Base-by-base conservation (phyloP, 2,113 vertebrate species). In the Parus major region DNA sequence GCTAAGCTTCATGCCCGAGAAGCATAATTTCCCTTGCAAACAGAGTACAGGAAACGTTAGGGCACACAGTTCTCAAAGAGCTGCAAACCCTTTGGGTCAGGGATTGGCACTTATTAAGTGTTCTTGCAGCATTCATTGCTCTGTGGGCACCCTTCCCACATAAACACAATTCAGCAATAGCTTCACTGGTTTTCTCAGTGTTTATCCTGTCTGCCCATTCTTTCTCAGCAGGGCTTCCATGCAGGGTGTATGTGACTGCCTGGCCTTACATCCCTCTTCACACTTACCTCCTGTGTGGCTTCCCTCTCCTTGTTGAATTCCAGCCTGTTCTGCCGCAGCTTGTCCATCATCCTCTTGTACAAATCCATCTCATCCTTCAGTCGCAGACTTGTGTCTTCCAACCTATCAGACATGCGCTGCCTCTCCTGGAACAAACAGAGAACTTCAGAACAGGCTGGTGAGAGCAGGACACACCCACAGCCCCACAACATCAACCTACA, bases 321-420 rank as follows among this genome's bases (percentile, higher is more conserved):
- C 2, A 98, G 97, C 50, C 99, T 97, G 97, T 98, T 99, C 97
- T 99, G 98, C n/a, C 98, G 96, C 96, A 99, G 97, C 96, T 99
- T 99, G 95, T 99, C 99, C 99, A 99, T 99, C 99, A 99, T 98
- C 89, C 99, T 99, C 95, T 98, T 99, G 97, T 99, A 99, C 82
- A 99, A 96, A 92, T 99, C 99, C 98, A 99, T 99, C 97, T 99
- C 99, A 4, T 99, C 99, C 97, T 98, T 99, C 89, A 99, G 98
- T 10, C 99, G 97, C 89, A 99, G 97, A 56, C 98, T 99, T 4
- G 99, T 99, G 97, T 99, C 99, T 76, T 99, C 99, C 94, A 99
- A 86, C 73, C 99, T 97, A 78, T 99, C 99, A 0, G 99, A 99
- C 99, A 99, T 99, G 72, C 99, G 98, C 94, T 99, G 99, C 88